These are phyloP conservation scores for Trissolcus basalis DNA, from an alignment of 1,140 invertebrate genomes.

Conservation along the genomic window DNA sequence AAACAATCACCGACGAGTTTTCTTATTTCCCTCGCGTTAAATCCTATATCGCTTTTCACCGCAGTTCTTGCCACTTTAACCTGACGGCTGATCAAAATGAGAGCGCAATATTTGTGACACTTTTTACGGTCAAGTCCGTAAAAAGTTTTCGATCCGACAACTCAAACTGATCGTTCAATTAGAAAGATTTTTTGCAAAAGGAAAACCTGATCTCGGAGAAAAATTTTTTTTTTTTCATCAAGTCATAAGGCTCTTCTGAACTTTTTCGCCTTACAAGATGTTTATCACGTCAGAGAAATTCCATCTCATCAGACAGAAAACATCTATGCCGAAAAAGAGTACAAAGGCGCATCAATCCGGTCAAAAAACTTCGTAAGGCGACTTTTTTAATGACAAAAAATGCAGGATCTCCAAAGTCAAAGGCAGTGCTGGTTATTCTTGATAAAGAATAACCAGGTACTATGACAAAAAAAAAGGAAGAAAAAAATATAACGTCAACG, in stretches of 20 bases:
- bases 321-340: conserved; percentile 62
- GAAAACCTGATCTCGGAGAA: too few relatives aligned
- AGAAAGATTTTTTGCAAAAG: too few relatives aligned
- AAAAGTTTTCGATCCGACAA: too few relatives aligned
- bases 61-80: conserved; percentile 16
- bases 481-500: too few relatives aligned
- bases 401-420: too few relatives aligned
- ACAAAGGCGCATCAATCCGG: conserved; percentile 66
- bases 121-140: conserved; percentile 5
- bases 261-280: conserved; percentile 7
- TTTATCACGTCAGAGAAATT: conserved; percentile 55
- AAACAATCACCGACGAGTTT: conserved; percentile 1
- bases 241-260: too few relatives aligned
- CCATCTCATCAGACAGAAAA: conserved; percentile 73
- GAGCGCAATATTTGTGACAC: conserved; percentile 28
- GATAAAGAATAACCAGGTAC: too few relatives aligned
- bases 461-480: too few relatives aligned
- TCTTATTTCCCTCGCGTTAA: conserved; percentile 19
- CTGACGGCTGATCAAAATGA: conserved; percentile 26
- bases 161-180: too few relatives aligned
- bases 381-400: too few relatives aligned
- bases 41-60: conserved; percentile 15
- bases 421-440: too few relatives aligned
- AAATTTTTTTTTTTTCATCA: too few relatives aligned
- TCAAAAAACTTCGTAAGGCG: conserved; percentile 30